Evolutionary conservation across 2,888 invertebrate species (phyloP).

Genomic region (Cheilosia variabilis): DNA sequence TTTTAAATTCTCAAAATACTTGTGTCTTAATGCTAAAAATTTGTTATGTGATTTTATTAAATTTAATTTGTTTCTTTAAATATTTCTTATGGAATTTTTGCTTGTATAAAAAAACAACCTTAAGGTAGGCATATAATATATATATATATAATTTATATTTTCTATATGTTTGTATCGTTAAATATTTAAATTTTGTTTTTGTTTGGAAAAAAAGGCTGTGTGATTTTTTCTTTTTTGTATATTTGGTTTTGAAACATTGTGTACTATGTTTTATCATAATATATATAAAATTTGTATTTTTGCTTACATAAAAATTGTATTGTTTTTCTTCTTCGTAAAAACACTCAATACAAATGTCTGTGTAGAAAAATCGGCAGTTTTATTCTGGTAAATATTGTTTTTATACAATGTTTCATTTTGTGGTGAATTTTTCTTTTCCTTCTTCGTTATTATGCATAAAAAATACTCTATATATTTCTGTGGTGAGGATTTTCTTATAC

Average conservation of each 20-base stretch:
- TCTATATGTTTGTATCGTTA: constrained; percentile 27
- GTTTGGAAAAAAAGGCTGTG: constrained; percentile 61
- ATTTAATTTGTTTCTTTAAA: constrained; percentile 26
- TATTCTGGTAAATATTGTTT: constrained; percentile 74
- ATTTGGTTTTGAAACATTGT: constrained; percentile 61
- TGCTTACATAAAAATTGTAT: constrained; percentile 29
- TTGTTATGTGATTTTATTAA: constrained; percentile 13
- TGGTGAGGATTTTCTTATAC: constrained; percentile 54
- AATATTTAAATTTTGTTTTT: constrained; percentile 31
- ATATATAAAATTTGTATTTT: constrained; percentile 70
- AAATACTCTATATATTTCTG: constrained; percentile 48
- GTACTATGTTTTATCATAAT: constrained; percentile 50
- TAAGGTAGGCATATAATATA: constrained; percentile 42
- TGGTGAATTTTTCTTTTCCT: constrained; percentile 46
- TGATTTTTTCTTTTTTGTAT: constrained; percentile 58
- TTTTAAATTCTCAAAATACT: constrained; percentile 56
- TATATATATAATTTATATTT: constrained; percentile 27
- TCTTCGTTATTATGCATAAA: constrained; percentile 49
- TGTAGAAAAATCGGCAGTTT: constrained; percentile 72
- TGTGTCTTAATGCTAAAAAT: constrained; percentile 50
- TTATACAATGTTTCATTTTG: constrained; percentile 48
- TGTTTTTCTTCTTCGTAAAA: constrained; percentile 41
- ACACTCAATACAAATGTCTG: constrained; percentile 54
- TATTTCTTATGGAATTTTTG: constrained; percentile 48
- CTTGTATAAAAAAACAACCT: constrained; percentile 69